Conservation (phyloP, 2,113 vertebrate species). For the Heterochromis multidens region DNA sequence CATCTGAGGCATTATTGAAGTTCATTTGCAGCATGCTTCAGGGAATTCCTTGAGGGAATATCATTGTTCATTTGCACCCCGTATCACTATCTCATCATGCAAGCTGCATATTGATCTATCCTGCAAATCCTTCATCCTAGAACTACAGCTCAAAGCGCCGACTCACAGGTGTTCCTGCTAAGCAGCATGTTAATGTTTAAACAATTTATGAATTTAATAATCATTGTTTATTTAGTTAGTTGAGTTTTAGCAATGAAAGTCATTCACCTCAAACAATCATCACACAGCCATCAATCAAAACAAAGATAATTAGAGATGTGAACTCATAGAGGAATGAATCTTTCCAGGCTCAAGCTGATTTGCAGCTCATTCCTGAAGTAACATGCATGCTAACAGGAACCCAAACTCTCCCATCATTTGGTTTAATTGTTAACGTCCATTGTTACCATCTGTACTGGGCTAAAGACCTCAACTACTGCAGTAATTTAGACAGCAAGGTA, state of each 20-base stretch:
- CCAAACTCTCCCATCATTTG: background rate
- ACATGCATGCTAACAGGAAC: background rate
- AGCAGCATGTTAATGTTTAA: background rate
- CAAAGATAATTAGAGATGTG: background rate
- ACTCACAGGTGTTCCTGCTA: constrained; percentile 11
- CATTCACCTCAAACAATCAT: background rate
- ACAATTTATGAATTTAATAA: background rate
- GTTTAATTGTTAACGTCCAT: background rate
- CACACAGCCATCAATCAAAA: background rate
- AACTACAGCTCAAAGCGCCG: constrained; percentile 1
- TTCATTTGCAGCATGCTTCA: constrained; percentile 24
- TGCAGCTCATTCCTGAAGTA: background rate
- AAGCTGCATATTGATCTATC: constrained; percentile 40
- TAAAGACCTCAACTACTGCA: background rate
- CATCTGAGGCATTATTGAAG: constrained; percentile 37
- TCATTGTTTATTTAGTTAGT: background rate
- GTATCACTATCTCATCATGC: constrained; percentile 22
- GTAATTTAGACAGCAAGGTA: background rate
- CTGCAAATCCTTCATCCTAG: constrained; percentile 12
- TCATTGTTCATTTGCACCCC: constrained; percentile 38
- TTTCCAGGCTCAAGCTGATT: background rate
- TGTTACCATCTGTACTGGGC: background rate
- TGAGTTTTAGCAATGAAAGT: background rate
- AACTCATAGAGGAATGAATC: background rate
- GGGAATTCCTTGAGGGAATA: constrained; percentile 19